phyloP scores from a whole-genome alignment of 2,113 vertebrate genomes.

The Cephalopholis sonnerati region DNA sequence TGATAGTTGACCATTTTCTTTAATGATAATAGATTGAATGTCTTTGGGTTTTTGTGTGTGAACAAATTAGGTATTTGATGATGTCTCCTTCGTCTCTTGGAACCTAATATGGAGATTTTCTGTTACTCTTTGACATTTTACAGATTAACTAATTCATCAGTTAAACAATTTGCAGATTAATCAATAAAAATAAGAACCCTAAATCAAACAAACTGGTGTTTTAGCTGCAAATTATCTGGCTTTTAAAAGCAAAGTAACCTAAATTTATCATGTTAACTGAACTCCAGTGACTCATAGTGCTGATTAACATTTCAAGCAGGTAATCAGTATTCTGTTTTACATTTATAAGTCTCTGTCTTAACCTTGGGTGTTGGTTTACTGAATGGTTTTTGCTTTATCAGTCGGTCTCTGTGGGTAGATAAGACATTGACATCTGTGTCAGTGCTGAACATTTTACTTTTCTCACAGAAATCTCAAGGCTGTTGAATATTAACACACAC shows the following conservation, averaged over 20 bases:
- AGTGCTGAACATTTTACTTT: constrained; percentile 31
- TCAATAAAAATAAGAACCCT: neutral
- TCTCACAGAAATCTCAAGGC: constrained; percentile 24
- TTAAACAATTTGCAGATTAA: neutral
- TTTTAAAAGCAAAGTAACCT: neutral
- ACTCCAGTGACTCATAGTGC: neutral
- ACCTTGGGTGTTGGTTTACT: constrained; percentile 4
- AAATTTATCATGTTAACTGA: neutral
- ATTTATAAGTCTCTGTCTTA: neutral
- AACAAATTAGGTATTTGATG: neutral
- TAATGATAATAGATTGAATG: too few relatives aligned
- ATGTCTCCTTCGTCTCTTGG: neutral
- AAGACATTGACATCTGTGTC: constrained; percentile 6
- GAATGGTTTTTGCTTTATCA: neutral
- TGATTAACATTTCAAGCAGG: neutral
- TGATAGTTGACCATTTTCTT: too few relatives aligned
- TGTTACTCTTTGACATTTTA: neutral
- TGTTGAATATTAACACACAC: constrained; percentile 48
- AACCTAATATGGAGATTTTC: neutral
- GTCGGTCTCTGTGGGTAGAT: neutral
- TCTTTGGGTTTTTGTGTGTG: neutral
- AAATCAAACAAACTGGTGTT: neutral
- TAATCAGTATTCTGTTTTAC: neutral
- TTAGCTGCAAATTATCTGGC: neutral
- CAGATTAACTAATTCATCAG: neutral